Base-by-base conservation (phyloP, 2,888 invertebrate genomes). In the Deilephila elpenor region DNA sequence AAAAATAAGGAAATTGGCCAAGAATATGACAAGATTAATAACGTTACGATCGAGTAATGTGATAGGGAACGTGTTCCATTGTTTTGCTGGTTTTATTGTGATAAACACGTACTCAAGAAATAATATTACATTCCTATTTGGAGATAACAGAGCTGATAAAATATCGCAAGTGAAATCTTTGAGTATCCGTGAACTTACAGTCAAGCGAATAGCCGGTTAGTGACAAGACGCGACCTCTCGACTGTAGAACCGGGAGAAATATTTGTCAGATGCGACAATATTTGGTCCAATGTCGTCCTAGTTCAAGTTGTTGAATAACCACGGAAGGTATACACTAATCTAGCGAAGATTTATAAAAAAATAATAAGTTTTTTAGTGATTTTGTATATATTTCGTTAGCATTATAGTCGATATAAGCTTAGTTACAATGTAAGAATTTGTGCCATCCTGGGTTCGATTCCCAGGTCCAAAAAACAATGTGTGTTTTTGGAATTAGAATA, bases 41-140 rank as follows among this genome's bases (percentile, higher is more conserved):
- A 44, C 44, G 44, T 44, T 44, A 44, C 14, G 11, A 14, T 44
- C 44, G 44, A 14, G 14, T 44, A 75, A 76, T 75, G 14, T 29
- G 44, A 51, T 70, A 59, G 20, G 20, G 4, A 59, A 59, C 5
- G 11, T 20, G 0, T n/a, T 8, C 11, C n/a, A 59, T 59, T 59
- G 44, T 44, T 44, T 44, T 44, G 3, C 44, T 44, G 11, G 44
- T 5, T 59, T n/a, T 7, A 20, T n/a, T 59, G 25, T 11, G n/a
- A 25, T 59, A 59, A n/a, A 59, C 59, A 61, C 14, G 14, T 29
- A 8, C 61, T 29, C 56, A 56, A 5, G 5, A 56, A n/a, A n/a
- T 56, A n/a, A 44, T 44, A 44, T 44, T 3, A 56, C 5, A n/a
- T n/a, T 56, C 17, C 7, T 56, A 56, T 56, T 56, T 56, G 56